phyloP scores from a whole-genome alignment of 1,140 invertebrate species.

The Atta texana region DNA sequence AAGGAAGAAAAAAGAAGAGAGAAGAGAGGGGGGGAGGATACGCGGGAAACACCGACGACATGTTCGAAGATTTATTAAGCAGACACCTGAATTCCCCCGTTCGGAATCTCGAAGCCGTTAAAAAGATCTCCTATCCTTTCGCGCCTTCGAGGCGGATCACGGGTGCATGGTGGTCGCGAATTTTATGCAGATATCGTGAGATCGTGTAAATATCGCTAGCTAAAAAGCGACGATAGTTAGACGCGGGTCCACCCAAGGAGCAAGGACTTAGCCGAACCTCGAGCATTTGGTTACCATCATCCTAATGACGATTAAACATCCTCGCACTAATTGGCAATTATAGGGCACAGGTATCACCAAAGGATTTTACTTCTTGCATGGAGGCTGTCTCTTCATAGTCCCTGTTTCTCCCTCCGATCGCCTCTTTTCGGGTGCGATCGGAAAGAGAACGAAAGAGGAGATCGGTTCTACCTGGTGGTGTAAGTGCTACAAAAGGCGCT shows the following conservation, averaged over 20 bases:
- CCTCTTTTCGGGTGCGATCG: background rate
- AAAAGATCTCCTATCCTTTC: conserved; percentile 73
- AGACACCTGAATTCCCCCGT: conserved; percentile 69
- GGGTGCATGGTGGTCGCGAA: conserved; percentile 74
- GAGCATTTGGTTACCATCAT: conserved; percentile 71
- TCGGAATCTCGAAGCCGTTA: conserved; percentile 72
- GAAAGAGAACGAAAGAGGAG: conserved; percentile 68
- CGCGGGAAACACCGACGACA: conserved; percentile 66
- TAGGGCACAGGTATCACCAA: conserved; percentile 76
- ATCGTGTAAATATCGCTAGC: conserved; percentile 74
- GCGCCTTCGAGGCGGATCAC: conserved; percentile 35
- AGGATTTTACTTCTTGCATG: conserved; percentile 70
- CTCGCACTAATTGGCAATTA: conserved; percentile 86
- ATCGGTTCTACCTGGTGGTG: conserved; percentile 62
- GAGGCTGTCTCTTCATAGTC: conserved; percentile 9
- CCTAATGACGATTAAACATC: conserved; percentile 86
- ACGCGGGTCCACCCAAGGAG: conserved; percentile 40
- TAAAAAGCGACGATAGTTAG: conserved; percentile 44
- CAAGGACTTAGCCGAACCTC: conserved; percentile 27
- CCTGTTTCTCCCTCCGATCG: background rate
- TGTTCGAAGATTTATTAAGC: conserved; percentile 78
- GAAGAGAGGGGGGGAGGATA: conserved; percentile 2
- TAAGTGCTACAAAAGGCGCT: conserved; percentile 70
- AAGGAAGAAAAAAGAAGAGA: background rate
- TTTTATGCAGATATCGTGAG: conserved; percentile 76